phyloP scores from a whole-genome alignment of 2,888 invertebrate species.

The Pardosa pseudoannulata region DNA sequence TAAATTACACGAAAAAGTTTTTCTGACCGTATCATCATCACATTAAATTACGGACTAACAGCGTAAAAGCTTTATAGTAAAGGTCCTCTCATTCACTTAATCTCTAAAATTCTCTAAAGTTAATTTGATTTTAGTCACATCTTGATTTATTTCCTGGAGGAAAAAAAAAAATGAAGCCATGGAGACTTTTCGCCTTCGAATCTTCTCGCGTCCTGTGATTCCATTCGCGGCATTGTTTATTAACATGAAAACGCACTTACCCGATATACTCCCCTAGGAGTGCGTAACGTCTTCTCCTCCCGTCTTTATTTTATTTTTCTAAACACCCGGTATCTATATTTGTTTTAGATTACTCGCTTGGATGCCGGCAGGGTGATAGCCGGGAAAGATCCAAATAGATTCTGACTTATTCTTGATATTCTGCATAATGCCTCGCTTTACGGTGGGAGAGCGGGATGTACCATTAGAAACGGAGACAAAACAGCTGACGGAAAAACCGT shows the following conservation, averaged over 20 bases:
- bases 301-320: not conserved
- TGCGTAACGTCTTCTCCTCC: not conserved
- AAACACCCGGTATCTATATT: slow-evolving; percentile 1
- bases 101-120: not conserved
- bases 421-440: slow-evolving; percentile 58
- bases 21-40: too few relatives aligned
- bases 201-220: not conserved
- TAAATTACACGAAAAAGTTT: too few relatives aligned
- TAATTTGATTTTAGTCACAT: not conserved
- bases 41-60: too few relatives aligned
- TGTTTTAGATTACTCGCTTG: slow-evolving; percentile 3
- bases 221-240: not conserved
- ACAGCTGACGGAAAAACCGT: slow-evolving; percentile 50
- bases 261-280: not conserved
- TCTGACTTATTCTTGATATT: slow-evolving; percentile 18
- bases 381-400: not conserved
- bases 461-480: slow-evolving; percentile 60
- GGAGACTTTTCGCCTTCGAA: not conserved
- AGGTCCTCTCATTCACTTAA: too few relatives aligned
- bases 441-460: slow-evolving; percentile 2
- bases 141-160: not conserved
- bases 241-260: slow-evolving; percentile 9
- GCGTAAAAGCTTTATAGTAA: too few relatives aligned
- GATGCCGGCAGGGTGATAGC: not conserved
- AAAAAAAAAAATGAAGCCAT: too few relatives aligned